These are phyloP conservation scores for Pteropus alecto DNA, from an alignment of 2,113 vertebrate species.

Conservation along the genomic window DNA sequence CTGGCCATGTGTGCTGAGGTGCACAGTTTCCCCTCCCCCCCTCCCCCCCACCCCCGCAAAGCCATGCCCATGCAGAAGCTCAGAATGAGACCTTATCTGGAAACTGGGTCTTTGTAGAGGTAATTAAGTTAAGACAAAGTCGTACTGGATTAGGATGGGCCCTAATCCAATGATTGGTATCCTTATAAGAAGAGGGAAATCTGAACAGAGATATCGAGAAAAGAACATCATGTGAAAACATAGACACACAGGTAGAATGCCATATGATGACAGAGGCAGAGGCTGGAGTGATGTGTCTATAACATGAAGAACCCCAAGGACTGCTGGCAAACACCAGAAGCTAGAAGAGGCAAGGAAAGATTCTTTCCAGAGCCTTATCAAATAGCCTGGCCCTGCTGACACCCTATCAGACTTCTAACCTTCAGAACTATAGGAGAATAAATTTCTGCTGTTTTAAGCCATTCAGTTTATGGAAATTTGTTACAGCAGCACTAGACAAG, in stretches of 20 bases:
- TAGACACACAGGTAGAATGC: neutral
- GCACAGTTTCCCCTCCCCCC: too few relatives aligned
- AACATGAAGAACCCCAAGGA: neutral
- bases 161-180: neutral
- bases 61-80: neutral
- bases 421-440: neutral
- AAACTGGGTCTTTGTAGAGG: neutral
- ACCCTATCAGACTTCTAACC: neutral
- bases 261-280: neutral
- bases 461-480: neutral
- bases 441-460: neutral
- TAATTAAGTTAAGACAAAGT: neutral
- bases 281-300: neutral
- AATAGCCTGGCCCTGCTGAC: neutral
- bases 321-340: neutral
- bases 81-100: neutral
- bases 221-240: neutral
- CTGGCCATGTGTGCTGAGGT: neutral
- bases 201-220: neutral
- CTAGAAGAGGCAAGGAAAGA: neutral
- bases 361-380: neutral
- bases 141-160: neutral
- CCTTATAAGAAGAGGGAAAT: neutral
- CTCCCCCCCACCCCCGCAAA: neutral
- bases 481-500: neutral